These are phyloP conservation scores for Drosophila repletoides DNA, from an alignment of 1,140 invertebrate species.

Conservation along the genomic window DNA sequence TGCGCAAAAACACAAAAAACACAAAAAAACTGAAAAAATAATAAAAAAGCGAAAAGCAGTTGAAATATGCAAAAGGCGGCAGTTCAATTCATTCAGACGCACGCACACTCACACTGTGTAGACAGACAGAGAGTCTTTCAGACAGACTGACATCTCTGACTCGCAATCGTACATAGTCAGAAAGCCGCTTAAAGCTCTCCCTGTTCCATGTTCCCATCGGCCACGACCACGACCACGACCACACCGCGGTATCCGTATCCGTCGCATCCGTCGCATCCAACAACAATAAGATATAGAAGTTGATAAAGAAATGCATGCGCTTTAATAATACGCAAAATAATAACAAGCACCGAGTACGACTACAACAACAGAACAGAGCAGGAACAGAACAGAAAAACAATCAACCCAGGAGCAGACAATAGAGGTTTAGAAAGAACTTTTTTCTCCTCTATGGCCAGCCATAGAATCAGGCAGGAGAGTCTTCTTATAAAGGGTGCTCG, in stretches of 20 bases:
- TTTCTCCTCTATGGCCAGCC: constrained; percentile 22
- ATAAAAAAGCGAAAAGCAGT: constrained; percentile 28
- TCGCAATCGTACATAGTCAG: constrained; percentile 4
- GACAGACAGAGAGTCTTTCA: background rate
- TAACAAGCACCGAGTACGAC: constrained; percentile 52
- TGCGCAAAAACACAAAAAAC: constrained; percentile 19
- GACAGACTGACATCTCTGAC: background rate
- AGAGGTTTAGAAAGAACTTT: constrained; percentile 47
- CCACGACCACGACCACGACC: constrained; percentile 36
- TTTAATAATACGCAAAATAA: constrained; percentile 76
- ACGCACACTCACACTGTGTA: constrained; percentile 25
- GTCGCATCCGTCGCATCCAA: constrained; percentile 40
- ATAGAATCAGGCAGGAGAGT: constrained; percentile 3
- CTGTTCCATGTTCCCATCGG: constrained; percentile 10
- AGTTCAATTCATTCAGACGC: constrained; percentile 57
- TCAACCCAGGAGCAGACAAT: constrained; percentile 59
- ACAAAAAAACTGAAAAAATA: constrained; percentile 6
- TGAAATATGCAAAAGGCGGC: constrained; percentile 68
- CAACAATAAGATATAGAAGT: constrained; percentile 53
- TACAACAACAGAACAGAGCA: constrained; percentile 27
- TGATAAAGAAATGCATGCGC: constrained; percentile 68
- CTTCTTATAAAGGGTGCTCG: constrained; percentile 36
- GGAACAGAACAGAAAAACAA: constrained; percentile 48
- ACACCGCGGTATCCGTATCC: constrained; percentile 55
- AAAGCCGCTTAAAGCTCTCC: constrained; percentile 68